Conservation (phyloP, 2,113 vertebrate genomes). For the Taxidea taxus region DNA sequence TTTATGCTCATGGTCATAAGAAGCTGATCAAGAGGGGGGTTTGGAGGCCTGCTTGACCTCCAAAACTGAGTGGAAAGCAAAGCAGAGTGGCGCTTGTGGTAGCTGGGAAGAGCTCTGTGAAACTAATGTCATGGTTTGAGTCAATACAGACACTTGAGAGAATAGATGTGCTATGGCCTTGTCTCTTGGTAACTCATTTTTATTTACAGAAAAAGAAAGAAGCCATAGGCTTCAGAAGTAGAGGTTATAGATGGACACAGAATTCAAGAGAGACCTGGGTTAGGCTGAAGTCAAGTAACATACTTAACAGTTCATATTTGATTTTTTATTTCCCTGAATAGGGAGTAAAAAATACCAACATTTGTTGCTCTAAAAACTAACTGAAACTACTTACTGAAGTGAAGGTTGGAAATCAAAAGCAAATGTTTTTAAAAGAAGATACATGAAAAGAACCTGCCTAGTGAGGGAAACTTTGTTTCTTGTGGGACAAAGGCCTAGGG, state of each 20-base stretch:
- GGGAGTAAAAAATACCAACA: background rate
- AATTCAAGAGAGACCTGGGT: background rate
- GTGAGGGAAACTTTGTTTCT: background rate
- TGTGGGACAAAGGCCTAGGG: background rate
- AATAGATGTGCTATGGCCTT: background rate
- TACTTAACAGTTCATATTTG: background rate
- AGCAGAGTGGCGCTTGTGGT: background rate
- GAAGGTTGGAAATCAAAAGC: background rate
- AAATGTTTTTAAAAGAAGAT: background rate
- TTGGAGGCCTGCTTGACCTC: background rate
- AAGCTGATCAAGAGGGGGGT: background rate
- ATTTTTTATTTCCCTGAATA: background rate
- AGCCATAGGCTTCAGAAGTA: background rate
- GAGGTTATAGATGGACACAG: background rate
- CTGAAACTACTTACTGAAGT: background rate
- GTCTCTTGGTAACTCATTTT: background rate
- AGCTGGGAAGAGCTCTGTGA: background rate
- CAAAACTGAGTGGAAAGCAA: background rate
- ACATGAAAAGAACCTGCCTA: background rate
- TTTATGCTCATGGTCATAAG: background rate
- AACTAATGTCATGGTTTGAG: background rate
- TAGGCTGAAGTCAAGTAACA: background rate
- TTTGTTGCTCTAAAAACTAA: background rate
- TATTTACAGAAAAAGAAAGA: background rate
- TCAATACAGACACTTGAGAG: background rate